A percentile compares a stretch with the other conserved stretches of the same genome.
These are phyloP conservation scores for Carassius carassius DNA, from an alignment of 2,113 vertebrate species.

Conservation along the genomic window DNA sequence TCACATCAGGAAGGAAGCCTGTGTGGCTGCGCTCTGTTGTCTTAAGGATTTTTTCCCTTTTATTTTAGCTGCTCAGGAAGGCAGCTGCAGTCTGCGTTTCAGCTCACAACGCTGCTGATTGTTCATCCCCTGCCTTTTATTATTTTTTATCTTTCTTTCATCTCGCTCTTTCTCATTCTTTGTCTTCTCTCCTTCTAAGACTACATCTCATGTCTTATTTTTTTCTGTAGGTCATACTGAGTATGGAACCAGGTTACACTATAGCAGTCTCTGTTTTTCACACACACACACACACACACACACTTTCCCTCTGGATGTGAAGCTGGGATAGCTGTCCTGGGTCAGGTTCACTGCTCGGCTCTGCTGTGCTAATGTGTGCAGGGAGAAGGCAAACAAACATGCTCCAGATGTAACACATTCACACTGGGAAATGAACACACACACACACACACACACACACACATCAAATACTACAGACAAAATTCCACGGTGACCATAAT, in stretches of 20 bases:
- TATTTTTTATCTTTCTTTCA: slow-evolving; percentile 60
- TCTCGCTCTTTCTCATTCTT: slow-evolving; percentile 57
- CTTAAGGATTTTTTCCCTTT: slow-evolving; percentile 82
- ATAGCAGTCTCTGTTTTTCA: slow-evolving; percentile 30
- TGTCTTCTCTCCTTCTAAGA: slow-evolving; percentile 46
- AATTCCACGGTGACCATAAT: not conserved
- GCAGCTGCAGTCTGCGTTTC: slow-evolving; percentile 85
- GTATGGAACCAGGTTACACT: slow-evolving; percentile 21
- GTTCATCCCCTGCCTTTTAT: slow-evolving; percentile 71
- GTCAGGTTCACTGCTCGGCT: slow-evolving; percentile 63
- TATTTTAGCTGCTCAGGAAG: slow-evolving; percentile 85
- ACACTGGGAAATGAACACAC: slow-evolving; percentile 43
- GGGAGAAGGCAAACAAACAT: slow-evolving; percentile 65
- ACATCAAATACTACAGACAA: not conserved
- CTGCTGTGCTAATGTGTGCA: slow-evolving; percentile 60
- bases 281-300: slow-evolving; percentile 7
- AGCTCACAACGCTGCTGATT: slow-evolving; percentile 77
- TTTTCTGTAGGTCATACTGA: slow-evolving; percentile 19
- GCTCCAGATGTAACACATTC: slow-evolving; percentile 65
- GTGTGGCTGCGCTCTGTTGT: slow-evolving; percentile 79
- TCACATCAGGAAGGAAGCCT: slow-evolving; percentile 83
- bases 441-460: not conserved
- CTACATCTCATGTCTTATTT: not conserved
- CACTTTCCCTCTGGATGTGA: slow-evolving; percentile 26
- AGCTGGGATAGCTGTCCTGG: slow-evolving; percentile 58